These are phyloP conservation scores for Saimiri boliviensis DNA, from an alignment of 2,113 vertebrate genomes.

Conservation along the genomic window DNA sequence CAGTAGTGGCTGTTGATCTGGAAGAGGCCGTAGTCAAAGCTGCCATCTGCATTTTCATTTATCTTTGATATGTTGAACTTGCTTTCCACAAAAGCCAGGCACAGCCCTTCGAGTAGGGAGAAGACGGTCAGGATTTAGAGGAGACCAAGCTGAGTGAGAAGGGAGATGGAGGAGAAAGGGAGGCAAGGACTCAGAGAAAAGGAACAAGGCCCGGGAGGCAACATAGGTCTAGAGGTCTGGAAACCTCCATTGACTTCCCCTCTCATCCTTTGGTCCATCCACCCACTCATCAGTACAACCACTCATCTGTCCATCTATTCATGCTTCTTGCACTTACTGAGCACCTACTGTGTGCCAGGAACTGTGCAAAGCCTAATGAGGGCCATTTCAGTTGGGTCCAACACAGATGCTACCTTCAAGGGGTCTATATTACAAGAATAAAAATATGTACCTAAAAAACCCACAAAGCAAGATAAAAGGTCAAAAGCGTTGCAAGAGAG, in stretches of 20 bases:
- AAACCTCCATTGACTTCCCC: neutral
- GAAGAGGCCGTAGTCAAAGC: conserved; percentile 60
- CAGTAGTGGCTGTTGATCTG: conserved; percentile 82
- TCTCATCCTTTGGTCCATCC: neutral
- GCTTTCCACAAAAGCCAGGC: conserved; percentile 64
- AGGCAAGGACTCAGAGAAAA: neutral
- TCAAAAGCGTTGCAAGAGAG: neutral
- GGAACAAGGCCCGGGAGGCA: neutral
- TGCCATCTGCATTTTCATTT: conserved; percentile 42
- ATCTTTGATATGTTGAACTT: conserved; percentile 61
- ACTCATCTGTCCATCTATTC: neutral
- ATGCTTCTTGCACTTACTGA: neutral
- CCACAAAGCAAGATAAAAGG: neutral
- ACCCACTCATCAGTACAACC: neutral
- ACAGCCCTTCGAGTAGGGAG: conserved; percentile 71
- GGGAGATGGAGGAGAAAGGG: neutral
- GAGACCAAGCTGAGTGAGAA: neutral
- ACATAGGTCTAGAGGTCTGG: neutral
- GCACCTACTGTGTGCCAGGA: neutral
- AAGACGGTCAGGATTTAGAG: neutral
- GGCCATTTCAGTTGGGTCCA: neutral
- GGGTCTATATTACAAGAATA: neutral
- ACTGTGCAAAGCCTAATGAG: neutral
- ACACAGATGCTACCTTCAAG: neutral
- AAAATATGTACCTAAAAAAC: neutral